Evolutionary conservation across 2,113 vertebrate species (phyloP).

Genomic region (Galeopterus variegatus): DNA sequence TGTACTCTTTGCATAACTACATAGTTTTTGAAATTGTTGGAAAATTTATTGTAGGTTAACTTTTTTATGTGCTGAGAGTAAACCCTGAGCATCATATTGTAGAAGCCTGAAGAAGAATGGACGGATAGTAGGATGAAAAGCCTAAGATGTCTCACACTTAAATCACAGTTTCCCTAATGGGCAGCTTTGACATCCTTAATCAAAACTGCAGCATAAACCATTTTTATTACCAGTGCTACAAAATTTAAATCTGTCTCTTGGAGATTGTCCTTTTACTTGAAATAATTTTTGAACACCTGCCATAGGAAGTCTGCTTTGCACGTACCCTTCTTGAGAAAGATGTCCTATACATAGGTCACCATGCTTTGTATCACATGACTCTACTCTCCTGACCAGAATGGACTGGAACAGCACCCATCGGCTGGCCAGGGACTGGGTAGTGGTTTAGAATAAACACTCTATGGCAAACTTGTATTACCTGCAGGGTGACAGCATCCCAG

Average conservation of each 20-base stretch:
- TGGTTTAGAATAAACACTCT: background rate
- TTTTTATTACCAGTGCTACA: background rate
- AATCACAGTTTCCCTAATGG: background rate
- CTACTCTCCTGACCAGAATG: background rate
- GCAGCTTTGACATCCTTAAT: background rate
- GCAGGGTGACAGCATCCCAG: background rate
- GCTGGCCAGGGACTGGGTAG: background rate
- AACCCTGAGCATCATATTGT: background rate
- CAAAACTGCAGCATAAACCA: background rate
- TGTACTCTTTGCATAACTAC: background rate
- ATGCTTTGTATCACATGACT: background rate
- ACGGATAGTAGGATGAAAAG: background rate
- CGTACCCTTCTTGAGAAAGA: background rate
- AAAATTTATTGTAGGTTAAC: background rate
- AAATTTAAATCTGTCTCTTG: background rate
- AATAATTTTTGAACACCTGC: background rate
- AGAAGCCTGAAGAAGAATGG: background rate
- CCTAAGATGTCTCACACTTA: background rate
- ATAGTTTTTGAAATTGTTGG: background rate
- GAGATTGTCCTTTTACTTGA: background rate
- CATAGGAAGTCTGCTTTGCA: background rate
- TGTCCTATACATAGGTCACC: background rate
- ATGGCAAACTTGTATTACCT: background rate
- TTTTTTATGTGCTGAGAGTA: background rate
- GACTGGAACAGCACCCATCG: background rate